A percentile compares a stretch with the other conserved stretches of the same genome.
These are phyloP conservation scores for Sebastes cheni DNA, from an alignment of 2,797 vertebrate species.

Conservation along the genomic window DNA sequence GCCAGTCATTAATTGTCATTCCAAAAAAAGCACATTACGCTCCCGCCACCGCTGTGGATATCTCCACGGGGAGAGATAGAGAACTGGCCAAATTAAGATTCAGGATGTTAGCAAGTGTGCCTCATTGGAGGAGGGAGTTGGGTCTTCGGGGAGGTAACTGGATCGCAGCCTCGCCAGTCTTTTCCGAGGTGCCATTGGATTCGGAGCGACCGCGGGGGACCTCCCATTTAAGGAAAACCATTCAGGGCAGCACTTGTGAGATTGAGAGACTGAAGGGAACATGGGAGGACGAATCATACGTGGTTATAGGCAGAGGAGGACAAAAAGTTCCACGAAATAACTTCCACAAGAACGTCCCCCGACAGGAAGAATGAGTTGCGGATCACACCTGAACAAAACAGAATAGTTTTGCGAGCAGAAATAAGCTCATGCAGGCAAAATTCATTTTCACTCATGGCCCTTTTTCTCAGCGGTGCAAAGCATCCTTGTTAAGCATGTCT, in stretches of 20 bases:
- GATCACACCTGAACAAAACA: slow-evolving; percentile 24
- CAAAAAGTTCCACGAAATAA: slow-evolving; percentile 6
- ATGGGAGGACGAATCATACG: slow-evolving; percentile 1
- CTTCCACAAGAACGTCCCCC: slow-evolving; percentile 3
- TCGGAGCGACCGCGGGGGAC: slow-evolving; percentile 41
- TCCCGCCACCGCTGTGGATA: slow-evolving; percentile 2
- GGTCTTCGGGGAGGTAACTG: slow-evolving; percentile 43
- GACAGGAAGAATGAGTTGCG: not conserved
- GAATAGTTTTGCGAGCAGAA: not conserved
- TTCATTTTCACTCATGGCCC: not conserved
- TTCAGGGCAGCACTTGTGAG: slow-evolving; percentile 66
- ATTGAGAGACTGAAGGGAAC: slow-evolving; percentile 20
- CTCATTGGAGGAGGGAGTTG: slow-evolving; percentile 35
- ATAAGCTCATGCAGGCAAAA: not conserved
- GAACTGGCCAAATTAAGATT: slow-evolving; percentile 48
- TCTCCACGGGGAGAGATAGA: slow-evolving; percentile 10
- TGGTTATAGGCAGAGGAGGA: not conserved
- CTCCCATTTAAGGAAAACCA: slow-evolving; percentile 69
- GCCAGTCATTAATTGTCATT: slow-evolving; percentile 62
- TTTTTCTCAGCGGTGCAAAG: slow-evolving; percentile 5
- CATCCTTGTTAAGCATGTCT: slow-evolving; percentile 15
- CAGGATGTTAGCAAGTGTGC: slow-evolving; percentile 16
- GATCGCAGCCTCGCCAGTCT: slow-evolving; percentile 34
- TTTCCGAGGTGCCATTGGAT: slow-evolving; percentile 40
- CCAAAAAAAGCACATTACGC: slow-evolving; percentile 47